A percentile compares a stretch with the other conserved stretches of the same genome.
phyloP scores from a whole-genome alignment of 2,113 vertebrate genomes.

The Neotragus moschatus region DNA sequence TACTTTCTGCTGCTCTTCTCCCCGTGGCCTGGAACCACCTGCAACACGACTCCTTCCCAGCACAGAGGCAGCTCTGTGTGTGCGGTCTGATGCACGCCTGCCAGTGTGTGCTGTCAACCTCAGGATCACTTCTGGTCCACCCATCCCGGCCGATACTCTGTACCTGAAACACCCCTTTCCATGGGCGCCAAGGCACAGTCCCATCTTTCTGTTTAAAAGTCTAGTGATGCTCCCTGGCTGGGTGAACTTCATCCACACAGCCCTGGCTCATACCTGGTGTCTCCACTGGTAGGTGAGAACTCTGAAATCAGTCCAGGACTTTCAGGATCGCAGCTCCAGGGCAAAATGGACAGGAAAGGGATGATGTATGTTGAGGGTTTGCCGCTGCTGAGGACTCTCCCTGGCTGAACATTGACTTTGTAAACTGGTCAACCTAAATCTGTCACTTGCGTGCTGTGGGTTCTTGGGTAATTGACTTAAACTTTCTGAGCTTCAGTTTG shows the following conservation, averaged over 20 bases:
- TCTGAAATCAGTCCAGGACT: neutral
- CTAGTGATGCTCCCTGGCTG: neutral
- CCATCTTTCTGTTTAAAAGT: conserved; percentile 27
- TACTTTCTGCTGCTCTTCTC: neutral
- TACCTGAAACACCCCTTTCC: neutral
- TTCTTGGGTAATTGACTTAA: neutral
- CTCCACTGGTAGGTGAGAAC: neutral
- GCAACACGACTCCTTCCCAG: neutral
- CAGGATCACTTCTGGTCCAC: neutral
- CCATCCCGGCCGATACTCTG: neutral
- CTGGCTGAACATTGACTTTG: neutral
- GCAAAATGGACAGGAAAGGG: neutral
- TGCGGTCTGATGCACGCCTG: neutral
- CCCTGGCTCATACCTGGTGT: neutral
- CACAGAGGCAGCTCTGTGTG: neutral
- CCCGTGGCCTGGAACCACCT: neutral
- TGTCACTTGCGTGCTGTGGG: neutral
- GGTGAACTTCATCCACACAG: neutral
- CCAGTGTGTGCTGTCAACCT: too few species aligned
- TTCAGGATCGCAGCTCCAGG: neutral
- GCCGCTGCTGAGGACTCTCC: neutral
- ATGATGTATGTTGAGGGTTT: too few species aligned
- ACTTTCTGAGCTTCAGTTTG: neutral
- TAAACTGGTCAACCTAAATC: neutral
- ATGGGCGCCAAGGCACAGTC: neutral